These are phyloP conservation scores for Acronicta aceris DNA, from an alignment of 2,888 invertebrate genomes.

Conservation along the genomic window DNA sequence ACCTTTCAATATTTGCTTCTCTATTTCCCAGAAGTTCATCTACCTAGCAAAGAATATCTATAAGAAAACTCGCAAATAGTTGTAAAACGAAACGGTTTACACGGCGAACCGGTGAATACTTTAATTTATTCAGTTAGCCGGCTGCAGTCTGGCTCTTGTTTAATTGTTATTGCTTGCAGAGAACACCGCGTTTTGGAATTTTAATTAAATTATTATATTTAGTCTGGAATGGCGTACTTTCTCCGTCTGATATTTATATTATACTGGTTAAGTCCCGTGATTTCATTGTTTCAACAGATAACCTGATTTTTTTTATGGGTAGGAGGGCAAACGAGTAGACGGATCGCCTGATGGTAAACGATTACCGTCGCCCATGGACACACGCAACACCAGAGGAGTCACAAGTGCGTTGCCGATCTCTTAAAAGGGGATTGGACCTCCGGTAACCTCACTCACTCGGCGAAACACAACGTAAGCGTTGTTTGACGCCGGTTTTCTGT, in stretches of 20 bases:
- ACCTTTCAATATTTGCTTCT: not conserved
- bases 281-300: conserved; percentile 1
- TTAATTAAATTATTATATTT: conserved; percentile 53
- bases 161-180: conserved; percentile 50
- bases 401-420: too few species aligned
- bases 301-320: too few species aligned
- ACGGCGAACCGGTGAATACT: conserved; percentile 31
- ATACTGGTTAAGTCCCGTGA: conserved; percentile 3
- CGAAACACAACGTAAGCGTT: too few species aligned
- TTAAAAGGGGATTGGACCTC: too few species aligned
- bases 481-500: too few species aligned
- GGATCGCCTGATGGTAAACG: too few species aligned
- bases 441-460: too few species aligned
- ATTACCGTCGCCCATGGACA: too few species aligned
- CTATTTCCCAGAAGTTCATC: not conserved
- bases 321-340: too few species aligned
- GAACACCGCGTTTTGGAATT: conserved; percentile 41
- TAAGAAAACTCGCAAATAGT: conserved; percentile 17
- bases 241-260: conserved; percentile 9
- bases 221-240: conserved; percentile 16
- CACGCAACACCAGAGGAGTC: too few species aligned
- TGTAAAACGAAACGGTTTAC: conserved; percentile 38
- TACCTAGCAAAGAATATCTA: not conserved
- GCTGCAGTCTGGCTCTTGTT: conserved; percentile 46
- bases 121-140: conserved; percentile 50